phyloP scores from a whole-genome alignment of 2,888 invertebrate genomes.

The Cantharis rustica region DNA sequence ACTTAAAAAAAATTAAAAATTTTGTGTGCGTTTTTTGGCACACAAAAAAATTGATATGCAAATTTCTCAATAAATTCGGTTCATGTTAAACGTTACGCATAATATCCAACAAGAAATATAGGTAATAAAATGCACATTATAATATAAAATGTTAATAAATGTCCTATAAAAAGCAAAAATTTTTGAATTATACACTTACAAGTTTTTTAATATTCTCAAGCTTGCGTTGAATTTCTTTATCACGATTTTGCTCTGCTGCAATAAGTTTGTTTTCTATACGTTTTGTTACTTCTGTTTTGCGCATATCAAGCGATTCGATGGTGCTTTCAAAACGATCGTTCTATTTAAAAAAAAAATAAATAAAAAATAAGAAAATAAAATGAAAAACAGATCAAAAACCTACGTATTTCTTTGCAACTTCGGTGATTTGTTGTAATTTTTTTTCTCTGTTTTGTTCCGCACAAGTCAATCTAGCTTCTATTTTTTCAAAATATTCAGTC shows the following conservation, averaged over 20 bases:
- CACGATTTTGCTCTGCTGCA: constrained; percentile 81
- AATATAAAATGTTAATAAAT: not conserved
- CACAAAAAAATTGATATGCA: no score
- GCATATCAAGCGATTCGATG: constrained; percentile 47
- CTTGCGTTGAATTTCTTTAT: constrained; percentile 84
- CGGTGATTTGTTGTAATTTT: constrained; percentile 84
- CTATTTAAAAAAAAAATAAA: constrained; percentile 33
- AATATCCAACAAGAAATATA: not conserved
- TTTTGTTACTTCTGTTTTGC: constrained; percentile 57
- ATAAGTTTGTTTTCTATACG: constrained; percentile 72
- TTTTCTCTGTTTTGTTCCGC: constrained; percentile 84
- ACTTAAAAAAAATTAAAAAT: no score
- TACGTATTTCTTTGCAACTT: constrained; percentile 84
- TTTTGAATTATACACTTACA: constrained; percentile 57
- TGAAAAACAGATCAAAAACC: constrained; percentile 12
- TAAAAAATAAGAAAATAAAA: constrained; percentile 21
- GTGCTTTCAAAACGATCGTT: constrained; percentile 50
- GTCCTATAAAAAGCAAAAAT: constrained; percentile 22
- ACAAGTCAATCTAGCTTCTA: constrained; percentile 73
- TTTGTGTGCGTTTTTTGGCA: no score
- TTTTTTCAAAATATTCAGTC: constrained; percentile 57
- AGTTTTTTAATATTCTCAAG: constrained; percentile 83
- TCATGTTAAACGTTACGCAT: no score
- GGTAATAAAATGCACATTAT: not conserved
- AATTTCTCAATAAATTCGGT: no score